Evolutionary conservation across 2,113 vertebrate species (phyloP), one percentile per base, ranked within the genome.

Genomic region (Naja naja): DNA sequence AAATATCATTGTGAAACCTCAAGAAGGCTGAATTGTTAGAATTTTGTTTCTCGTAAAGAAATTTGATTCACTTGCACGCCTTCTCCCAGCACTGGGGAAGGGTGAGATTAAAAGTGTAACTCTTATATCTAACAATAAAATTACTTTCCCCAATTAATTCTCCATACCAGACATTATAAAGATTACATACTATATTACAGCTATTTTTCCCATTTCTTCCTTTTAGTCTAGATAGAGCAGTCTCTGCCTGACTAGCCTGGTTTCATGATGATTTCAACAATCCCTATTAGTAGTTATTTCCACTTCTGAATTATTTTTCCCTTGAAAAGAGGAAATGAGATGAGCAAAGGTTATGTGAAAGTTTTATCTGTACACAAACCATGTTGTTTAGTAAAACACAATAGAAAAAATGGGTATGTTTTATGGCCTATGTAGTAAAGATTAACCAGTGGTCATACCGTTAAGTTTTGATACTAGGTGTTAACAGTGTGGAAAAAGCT

Each of bases 361-460:
- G 90, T 91, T 95, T 95, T 91, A 11, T 55, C 93, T 95, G 91
- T 91, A 95, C 90, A 94, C 93, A 94, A 93, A 0, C 10, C 0
- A 0, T 95, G 93, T 96, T 96, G 93, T 94, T 95, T 60, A 91
- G 64, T 53, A 64, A 90, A 88, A 64, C 12, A n/a, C 45, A 52
- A 25, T 16, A 85, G 39, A 74, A 87, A 60, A n/a, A 88, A 85
- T n/a, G 10, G 34, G 58, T 30, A 60, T 53, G 47, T 52, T 85
- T 30, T n/a, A 69, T 85, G 49, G 34, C 34, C 34, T 39, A n/a
- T 58, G 45, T 23, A 90, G 11, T 81, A 52, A n/a, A 64, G 39
- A 60, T 86, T 89, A 16, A 85, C 5, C 69, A 55, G 25, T 69
- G 47, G 25, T 3, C 85, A 64, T 89, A 34, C 12, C 27, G 7